Evolutionary conservation across 2,888 invertebrate species (phyloP), one percentile per base, ranked within the genome.

Genomic region (Acleris laterana): DNA sequence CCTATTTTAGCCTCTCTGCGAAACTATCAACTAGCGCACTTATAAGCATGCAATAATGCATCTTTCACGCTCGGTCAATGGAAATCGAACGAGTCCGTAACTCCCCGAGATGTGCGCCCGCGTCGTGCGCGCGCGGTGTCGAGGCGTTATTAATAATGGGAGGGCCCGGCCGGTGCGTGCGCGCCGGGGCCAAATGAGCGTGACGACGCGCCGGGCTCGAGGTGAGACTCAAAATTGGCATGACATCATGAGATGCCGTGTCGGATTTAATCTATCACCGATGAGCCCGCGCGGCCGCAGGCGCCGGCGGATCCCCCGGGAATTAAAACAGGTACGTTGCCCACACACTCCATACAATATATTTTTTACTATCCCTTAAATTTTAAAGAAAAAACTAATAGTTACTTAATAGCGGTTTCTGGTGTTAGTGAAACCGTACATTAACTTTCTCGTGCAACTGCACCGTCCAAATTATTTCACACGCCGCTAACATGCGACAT

Each of bases 201-300:
- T 90, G 90, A 88, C 89, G 89, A 81, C 80, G 78, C 79, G 81
- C 74, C 79, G 70, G 73, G 78, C 74, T 78, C 79, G 82, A 80
- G 77, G 79, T 80, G 80, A 81, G 77, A 72, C 78, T 82, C 82
- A 77, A 84, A 90, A 90, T 92, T 88, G 89, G 90, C 93, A 87
- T 91, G 90, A 90, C 91, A 90, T 87, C 88, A 88, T 83, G 90
- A 90, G 89, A 87, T 90, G 82, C 87, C 91, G 91, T 90, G 89
- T 86, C 93, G 84, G 90, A 93, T 92, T 89, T 90, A 92, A 93
- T 93, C 93, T 92, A 93, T 92, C 91, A 92, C 92, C 89, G 83
- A 70, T 72, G 72, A 57, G 76, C 72, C 68, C 69, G 67, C 69
- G 65, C 69, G 69, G 86, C 88, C 89, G 72, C 81, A 78, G 90